A percentile compares a stretch with the other conserved stretches of the same genome.
These are phyloP conservation scores for Nyctibius grandis DNA, from an alignment of 2,797 vertebrate genomes.

Conservation along the genomic window DNA sequence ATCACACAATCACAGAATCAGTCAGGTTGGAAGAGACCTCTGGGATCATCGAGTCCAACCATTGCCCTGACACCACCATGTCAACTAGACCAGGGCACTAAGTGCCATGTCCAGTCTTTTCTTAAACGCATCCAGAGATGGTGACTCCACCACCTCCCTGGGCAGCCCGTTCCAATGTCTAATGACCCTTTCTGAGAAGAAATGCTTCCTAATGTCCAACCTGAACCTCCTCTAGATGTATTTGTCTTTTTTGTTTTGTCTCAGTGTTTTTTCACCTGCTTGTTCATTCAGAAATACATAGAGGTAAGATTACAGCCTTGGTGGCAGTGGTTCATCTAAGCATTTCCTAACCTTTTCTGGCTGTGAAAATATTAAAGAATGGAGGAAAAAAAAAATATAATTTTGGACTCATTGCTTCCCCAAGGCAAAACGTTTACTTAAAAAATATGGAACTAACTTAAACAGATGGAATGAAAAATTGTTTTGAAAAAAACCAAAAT, in stretches of 20 bases:
- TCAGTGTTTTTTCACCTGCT: background rate
- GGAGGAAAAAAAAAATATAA: background rate
- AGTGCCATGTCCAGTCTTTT: too few species aligned
- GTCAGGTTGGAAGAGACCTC: too few species aligned
- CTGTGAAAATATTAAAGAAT: background rate
- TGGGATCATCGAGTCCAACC: too few species aligned
- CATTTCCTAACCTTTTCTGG: background rate
- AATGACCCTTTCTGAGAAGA: too few species aligned
- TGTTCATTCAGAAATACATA: background rate
- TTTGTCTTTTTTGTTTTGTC: background rate
- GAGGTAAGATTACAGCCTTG: background rate
- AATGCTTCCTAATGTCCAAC: too few species aligned
- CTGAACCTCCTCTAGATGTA: too few species aligned
- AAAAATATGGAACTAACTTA: background rate
- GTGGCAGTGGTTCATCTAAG: background rate
- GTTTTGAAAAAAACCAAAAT: background rate
- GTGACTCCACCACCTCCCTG: too few species aligned
- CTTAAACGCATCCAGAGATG: too few species aligned
- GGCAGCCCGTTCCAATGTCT: too few species aligned
- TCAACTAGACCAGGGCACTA: too few species aligned
- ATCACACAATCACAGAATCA: too few species aligned
- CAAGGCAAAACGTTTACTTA: background rate
- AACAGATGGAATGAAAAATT: background rate
- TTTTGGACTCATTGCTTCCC: background rate
- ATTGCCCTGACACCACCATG: too few species aligned